Percentiles rank a stretch among this genome's conserved stretches.
Conservation (phyloP, 1,140 invertebrate genomes). For the Macrobrachium rosenbergii region DNA sequence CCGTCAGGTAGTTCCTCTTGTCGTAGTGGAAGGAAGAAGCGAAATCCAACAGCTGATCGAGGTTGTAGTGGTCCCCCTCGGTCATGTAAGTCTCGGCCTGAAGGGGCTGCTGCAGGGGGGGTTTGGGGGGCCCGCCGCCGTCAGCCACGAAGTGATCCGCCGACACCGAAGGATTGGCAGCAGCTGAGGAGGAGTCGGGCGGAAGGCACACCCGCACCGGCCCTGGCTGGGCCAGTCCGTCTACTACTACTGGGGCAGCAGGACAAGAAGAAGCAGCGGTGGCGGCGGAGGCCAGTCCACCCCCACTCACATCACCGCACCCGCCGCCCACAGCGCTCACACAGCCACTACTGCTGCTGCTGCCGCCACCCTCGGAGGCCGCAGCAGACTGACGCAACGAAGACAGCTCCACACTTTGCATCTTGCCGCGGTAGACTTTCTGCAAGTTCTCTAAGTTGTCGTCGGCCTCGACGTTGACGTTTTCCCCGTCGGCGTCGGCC, state of each 20-base stretch:
- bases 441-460: slow-evolving; percentile 67
- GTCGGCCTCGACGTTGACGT: slow-evolving; percentile 75
- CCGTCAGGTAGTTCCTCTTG: slow-evolving; percentile 63
- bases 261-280: too few species aligned
- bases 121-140: slow-evolving; percentile 3
- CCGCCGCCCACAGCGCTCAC: slow-evolving; percentile 47
- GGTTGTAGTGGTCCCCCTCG: slow-evolving; percentile 66
- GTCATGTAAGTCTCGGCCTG: slow-evolving; percentile 61
- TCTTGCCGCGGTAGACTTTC: slow-evolving; percentile 66
- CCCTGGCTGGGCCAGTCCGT: slow-evolving; percentile 44
- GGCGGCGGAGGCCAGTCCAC: not conserved
- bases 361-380: slow-evolving; percentile 31
- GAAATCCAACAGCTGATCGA: slow-evolving; percentile 67
- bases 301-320: slow-evolving; percentile 6
- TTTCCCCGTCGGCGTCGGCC: slow-evolving; percentile 72
- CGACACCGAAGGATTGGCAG: not conserved
- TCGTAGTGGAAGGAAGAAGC: slow-evolving; percentile 67
- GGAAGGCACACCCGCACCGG: slow-evolving; percentile 53
- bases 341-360: not conserved
- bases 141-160: slow-evolving; percentile 11
- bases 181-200: slow-evolving; percentile 10
- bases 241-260: slow-evolving; percentile 34
- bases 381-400: slow-evolving; percentile 53
- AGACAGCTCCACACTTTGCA: slow-evolving; percentile 55
- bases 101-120: slow-evolving; percentile 20